phyloP scores from a whole-genome alignment of 2,888 invertebrate genomes.

The Chaetogeoica ovagalla region DNA sequence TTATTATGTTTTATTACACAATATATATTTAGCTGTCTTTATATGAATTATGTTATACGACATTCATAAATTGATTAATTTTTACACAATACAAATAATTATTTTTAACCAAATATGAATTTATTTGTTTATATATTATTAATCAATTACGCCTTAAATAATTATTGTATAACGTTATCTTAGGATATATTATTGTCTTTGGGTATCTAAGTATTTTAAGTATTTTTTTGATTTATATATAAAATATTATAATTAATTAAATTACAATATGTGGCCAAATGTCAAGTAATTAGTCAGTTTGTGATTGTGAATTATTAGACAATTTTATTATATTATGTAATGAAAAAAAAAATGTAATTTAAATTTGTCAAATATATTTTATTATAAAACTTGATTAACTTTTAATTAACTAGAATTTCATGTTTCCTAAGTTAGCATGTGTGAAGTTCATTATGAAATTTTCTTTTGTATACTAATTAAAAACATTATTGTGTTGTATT shows the following conservation, averaged over 20 bases:
- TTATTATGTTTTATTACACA: constrained; percentile 1
- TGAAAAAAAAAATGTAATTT: no score
- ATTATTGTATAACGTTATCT: neutral
- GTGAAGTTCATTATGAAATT: no score
- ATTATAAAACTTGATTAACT: no score
- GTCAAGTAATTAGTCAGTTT: no score
- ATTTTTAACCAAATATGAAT: neutral
- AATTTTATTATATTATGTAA: no score
- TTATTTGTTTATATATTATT: neutral
- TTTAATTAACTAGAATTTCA: no score
- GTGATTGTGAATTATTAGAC: no score
- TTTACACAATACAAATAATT: neutral
- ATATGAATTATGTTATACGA: neutral
- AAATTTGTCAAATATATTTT: no score
- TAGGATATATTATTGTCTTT: neutral
- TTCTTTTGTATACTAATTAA: no score
- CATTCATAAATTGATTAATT: constrained; percentile 1
- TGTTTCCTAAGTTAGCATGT: no score
- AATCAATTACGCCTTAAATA: neutral
- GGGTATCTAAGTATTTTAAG: neutral
- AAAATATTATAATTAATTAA: neutral
- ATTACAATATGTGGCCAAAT: no score
- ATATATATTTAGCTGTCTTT: neutral
- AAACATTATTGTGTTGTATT: no score
- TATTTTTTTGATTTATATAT: neutral